Evolutionary conservation across 2,797 vertebrate genomes (phyloP).

Genomic region (Brachymystax lenok): DNA sequence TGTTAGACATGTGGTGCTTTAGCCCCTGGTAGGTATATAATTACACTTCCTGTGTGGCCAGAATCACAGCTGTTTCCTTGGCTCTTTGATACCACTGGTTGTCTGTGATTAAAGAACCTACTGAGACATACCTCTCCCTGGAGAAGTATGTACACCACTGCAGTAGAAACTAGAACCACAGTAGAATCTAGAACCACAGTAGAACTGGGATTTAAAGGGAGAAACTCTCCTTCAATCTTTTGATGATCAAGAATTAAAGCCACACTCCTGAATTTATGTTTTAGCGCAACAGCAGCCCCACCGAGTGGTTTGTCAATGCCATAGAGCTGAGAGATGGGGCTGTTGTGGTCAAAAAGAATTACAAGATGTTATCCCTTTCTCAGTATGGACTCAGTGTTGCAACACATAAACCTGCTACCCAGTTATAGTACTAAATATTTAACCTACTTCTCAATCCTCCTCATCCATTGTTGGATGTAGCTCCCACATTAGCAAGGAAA

Average conservation of each 20-base stretch:
- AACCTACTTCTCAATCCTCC: background rate
- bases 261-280: background rate
- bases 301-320: background rate
- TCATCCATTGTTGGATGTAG: background rate
- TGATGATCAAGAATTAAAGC: background rate
- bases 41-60: slow-evolving; percentile 64
- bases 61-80: slow-evolving; percentile 66
- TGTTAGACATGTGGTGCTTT: slow-evolving; percentile 1
- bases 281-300: background rate
- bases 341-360: background rate
- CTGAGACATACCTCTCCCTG: background rate
- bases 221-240: background rate
- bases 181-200: background rate
- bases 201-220: background rate
- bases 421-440: background rate
- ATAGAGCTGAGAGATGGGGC: background rate
- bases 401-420: background rate
- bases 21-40: slow-evolving; percentile 52
- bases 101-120: background rate
- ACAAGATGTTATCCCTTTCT: background rate
- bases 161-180: background rate
- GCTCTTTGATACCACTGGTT: slow-evolving; percentile 57
- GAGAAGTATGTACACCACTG: background rate
- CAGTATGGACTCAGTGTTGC: background rate
- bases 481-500: background rate